phyloP scores from a whole-genome alignment of 2,113 vertebrate species.

The Procapra przewalskii region DNA sequence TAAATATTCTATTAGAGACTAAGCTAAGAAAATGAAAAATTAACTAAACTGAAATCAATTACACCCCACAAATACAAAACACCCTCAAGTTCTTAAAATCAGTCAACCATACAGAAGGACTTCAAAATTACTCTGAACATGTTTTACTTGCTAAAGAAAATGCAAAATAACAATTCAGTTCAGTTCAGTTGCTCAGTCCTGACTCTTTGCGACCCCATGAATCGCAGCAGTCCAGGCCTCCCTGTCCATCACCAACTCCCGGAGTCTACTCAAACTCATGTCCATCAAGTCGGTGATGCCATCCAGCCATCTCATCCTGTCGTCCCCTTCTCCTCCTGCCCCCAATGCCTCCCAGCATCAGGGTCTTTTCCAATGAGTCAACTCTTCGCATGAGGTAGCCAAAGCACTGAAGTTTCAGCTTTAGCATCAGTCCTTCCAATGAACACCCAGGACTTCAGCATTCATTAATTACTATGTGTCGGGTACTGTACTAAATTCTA shows the following conservation, averaged over 20 bases:
- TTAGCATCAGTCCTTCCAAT: no score
- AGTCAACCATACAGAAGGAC: background rate
- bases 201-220: no score
- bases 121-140: background rate
- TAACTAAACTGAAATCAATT: background rate
- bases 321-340: no score
- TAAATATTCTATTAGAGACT: background rate
- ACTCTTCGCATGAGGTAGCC: no score
- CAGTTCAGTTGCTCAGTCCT: no score
- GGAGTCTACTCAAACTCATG: accelerated
- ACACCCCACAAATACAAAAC: background rate
- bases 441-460: background rate
- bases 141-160: background rate
- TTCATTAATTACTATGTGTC: background rate
- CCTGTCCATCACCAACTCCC: no score
- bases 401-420: no score
- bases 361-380: no score
- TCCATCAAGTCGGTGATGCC: no score
- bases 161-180: background rate
- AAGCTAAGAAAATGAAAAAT: background rate
- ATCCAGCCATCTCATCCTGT: no score
- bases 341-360: no score
- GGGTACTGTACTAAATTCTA: background rate
- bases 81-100: background rate
- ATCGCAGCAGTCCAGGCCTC: no score